Percentiles rank a stretch among this genome's conserved stretches.
phyloP scores from a whole-genome alignment of 2,113 vertebrate species.

The Istiophorus platypterus region DNA sequence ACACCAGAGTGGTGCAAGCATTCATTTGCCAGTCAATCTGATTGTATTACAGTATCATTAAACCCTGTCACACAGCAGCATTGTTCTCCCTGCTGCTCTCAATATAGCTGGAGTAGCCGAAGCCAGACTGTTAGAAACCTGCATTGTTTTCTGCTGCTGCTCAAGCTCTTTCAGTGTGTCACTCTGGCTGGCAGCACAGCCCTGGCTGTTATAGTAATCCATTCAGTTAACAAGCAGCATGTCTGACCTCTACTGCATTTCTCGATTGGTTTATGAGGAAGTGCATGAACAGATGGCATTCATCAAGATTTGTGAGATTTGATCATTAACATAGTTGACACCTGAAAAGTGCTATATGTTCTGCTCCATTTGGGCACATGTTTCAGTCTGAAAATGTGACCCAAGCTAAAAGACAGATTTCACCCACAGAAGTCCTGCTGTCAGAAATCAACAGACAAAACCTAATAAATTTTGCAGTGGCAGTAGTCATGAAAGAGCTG shows the following conservation, averaged over 20 bases:
- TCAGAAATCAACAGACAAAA: too few relatives aligned
- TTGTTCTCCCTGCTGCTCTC: slow-evolving; percentile 58
- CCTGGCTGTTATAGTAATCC: slow-evolving; percentile 53
- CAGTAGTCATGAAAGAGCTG: too few relatives aligned
- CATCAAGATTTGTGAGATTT: too few relatives aligned
- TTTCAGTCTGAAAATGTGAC: too few relatives aligned
- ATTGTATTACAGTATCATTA: slow-evolving; percentile 67
- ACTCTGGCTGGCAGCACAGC: slow-evolving; percentile 10
- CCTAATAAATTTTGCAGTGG: too few relatives aligned
- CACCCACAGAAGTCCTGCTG: too few relatives aligned
- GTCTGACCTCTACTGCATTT: slow-evolving; percentile 18
- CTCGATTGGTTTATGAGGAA: slow-evolving; percentile 55
- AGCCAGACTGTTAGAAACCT: slow-evolving; percentile 22
- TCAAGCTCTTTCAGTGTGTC: slow-evolving; percentile 32
- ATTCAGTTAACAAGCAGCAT: slow-evolving; percentile 21
- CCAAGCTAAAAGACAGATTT: too few relatives aligned
- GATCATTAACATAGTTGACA: too few relatives aligned
- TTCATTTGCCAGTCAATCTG: slow-evolving; percentile 63
- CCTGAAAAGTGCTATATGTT: too few relatives aligned
- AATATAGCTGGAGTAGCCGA: slow-evolving; percentile 1
- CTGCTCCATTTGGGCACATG: too few relatives aligned
- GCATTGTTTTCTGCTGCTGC: slow-evolving; percentile 51
- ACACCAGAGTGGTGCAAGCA: slow-evolving; percentile 33
- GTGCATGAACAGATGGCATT: too few relatives aligned
- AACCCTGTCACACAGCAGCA: slow-evolving; percentile 59